These are phyloP conservation scores for Lamellibrachia columna DNA, from an alignment of 2,888 invertebrate genomes.

Conservation along the genomic window DNA sequence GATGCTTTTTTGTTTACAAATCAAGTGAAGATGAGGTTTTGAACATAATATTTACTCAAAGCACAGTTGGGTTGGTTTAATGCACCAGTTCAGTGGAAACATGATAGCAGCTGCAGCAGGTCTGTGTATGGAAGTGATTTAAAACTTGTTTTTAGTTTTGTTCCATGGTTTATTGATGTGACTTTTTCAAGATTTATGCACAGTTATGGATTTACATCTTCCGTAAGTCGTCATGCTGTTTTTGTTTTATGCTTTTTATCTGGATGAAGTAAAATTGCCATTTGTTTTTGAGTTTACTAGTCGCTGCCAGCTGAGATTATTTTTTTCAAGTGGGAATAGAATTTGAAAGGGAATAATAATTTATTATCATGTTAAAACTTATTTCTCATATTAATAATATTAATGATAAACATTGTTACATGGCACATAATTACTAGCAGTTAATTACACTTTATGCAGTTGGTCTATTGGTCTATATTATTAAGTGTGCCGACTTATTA, in stretches of 20 bases:
- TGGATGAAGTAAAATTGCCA: not conserved
- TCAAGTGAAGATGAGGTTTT: not conserved
- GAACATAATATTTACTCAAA: not conserved
- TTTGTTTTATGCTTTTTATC: not conserved
- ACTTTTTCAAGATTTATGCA: not conserved
- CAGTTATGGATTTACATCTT: not conserved
- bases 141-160: not conserved
- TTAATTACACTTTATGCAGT: no score
- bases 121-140: not conserved
- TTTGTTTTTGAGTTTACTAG: not conserved
- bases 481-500: no score
- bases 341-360: not conserved
- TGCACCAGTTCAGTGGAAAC: not conserved
- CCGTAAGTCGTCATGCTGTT: not conserved
- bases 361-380: not conserved
- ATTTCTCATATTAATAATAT: not conserved
- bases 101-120: not conserved
- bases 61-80: not conserved
- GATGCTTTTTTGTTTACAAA: not conserved
- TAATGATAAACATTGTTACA: not conserved
- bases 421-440: no score
- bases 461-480: no score
- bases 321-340: not conserved
- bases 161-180: not conserved
- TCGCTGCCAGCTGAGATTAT: not conserved